Evolutionary conservation across 2,113 vertebrate genomes (phyloP).

Genomic region (Thymallus thymallus): DNA sequence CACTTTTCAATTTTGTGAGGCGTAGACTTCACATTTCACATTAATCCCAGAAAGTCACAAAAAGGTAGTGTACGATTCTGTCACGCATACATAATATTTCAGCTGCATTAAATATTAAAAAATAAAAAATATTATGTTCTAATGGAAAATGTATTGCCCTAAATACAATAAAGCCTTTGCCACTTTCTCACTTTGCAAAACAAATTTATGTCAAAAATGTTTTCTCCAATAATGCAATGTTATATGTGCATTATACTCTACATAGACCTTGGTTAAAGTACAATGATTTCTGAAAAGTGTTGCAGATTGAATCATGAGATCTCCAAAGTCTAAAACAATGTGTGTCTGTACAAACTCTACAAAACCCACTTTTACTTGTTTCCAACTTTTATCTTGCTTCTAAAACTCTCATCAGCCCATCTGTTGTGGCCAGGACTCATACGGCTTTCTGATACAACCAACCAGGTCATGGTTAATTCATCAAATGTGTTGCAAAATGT

Average conservation of each 20-base stretch:
- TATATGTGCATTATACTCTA: no score
- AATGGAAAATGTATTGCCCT: background rate
- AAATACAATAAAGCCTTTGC: background rate
- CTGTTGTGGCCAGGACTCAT: background rate
- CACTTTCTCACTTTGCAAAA: background rate
- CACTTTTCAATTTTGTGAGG: slow-evolving; percentile 45
- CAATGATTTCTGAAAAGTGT: no score
- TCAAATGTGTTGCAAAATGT: slow-evolving; percentile 2
- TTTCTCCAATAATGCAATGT: background rate
- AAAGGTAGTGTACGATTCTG: slow-evolving; percentile 54
- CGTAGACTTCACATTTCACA: slow-evolving; percentile 48
- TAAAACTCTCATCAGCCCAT: background rate
- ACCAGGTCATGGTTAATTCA: background rate
- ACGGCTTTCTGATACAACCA: background rate
- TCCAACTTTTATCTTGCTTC: background rate
- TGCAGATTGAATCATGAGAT: no score
- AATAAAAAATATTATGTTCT: background rate
- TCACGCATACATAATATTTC: slow-evolving; percentile 55
- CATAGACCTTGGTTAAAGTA: no score
- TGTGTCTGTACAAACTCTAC: background rate
- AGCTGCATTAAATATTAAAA: slow-evolving; percentile 18
- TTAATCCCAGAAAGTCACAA: slow-evolving; percentile 56
- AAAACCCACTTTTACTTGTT: background rate
- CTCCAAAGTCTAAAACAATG: no score
- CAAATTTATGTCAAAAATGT: background rate